Evolutionary conservation across 1,140 invertebrate species (phyloP), one percentile per base, ranked within the genome.

Genomic region (Drosophila equinoxialis): DNA sequence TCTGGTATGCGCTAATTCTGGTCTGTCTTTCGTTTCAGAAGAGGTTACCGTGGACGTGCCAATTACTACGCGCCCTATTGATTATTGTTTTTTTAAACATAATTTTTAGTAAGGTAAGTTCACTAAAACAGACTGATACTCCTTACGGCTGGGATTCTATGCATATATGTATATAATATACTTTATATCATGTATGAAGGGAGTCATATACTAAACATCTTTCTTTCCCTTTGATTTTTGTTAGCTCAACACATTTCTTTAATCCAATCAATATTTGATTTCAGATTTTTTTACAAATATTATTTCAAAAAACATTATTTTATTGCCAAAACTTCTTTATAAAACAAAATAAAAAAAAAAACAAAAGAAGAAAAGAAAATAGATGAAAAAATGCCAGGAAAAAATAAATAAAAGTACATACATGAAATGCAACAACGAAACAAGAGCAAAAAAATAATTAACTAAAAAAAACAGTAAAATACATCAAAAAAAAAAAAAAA

Each of bases 291-390:
- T 91, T 82, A 91, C 74, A 79, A 77, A 59, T 85, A 90, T 91
- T 78, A 91, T 91, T 91, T 91, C 90, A 91, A 91, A 91, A 91
- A 91, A 91, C 90, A 91, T 87, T 87, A 87, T 91, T 91, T 85
- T 72, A 90, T 90, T 91, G 86, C 90, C 90, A 91, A 87, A 90
- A 79, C 82, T 89, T 82, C 80, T 90, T 85, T 79, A 64, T 60
- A 82, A 79, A 76, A 73, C 68, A 62, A 66, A 81, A 63, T 69
- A 42, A 72, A 35, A 72, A 73, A 59, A 65, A 64, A 61, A 62
- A 66, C 17, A 78, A 65, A 77, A 30, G 30, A 81, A 63, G 83
- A 71, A 74, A 76, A 83, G 61, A 71, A 48, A 57, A 75, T 68
- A 66, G 68, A 83, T 81, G 66, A 86, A 73, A 72, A 64, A 65